These are phyloP conservation scores for Crocallis elinguaria DNA, from an alignment of 2,888 invertebrate genomes.

Conservation along the genomic window DNA sequence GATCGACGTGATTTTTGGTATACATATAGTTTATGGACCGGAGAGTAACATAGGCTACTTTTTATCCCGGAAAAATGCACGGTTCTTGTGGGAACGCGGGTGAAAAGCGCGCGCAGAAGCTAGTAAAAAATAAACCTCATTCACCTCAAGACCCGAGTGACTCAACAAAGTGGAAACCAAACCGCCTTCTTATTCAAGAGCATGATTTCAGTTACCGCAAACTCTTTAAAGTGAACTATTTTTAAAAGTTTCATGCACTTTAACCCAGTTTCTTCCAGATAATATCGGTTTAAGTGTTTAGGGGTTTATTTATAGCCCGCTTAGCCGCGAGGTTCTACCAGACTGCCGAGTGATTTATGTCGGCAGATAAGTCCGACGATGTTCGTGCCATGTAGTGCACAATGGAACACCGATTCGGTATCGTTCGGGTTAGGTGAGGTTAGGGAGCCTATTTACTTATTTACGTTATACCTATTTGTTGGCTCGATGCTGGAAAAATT, in stretches of 20 bases:
- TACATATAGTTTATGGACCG: too few relatives aligned
- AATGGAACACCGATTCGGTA: conserved; percentile 29
- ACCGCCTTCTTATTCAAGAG: conserved; percentile 11
- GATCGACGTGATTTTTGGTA: too few relatives aligned
- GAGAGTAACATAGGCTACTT: too few relatives aligned
- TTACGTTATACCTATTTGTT: neutral
- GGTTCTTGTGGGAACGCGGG: too few relatives aligned
- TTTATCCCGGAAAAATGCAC: too few relatives aligned
- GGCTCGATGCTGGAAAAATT: neutral
- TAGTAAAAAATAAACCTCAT: too few relatives aligned
- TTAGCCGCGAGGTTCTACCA: conserved; percentile 33
- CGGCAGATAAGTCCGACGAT: conserved; percentile 45
- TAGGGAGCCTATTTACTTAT: conserved; percentile 1
- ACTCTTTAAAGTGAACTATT: conserved; percentile 18
- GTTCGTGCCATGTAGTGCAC: conserved; percentile 35
- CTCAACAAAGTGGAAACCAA: too few relatives aligned
- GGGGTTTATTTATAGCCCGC: conserved; percentile 49
- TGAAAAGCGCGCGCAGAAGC: too few relatives aligned
- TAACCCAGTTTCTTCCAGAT: conserved; percentile 47
- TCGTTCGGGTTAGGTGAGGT: conserved; percentile 13
- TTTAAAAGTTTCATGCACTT: conserved; percentile 36
- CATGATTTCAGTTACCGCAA: conserved; percentile 14
- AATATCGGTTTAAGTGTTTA: conserved; percentile 55
- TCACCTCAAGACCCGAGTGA: too few relatives aligned
- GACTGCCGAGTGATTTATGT: conserved; percentile 45